A percentile compares a stretch with the other conserved stretches of the same genome.
Evolutionary conservation across 2,797 vertebrate species (phyloP).

Genomic region (Gouania willdenowi): DNA sequence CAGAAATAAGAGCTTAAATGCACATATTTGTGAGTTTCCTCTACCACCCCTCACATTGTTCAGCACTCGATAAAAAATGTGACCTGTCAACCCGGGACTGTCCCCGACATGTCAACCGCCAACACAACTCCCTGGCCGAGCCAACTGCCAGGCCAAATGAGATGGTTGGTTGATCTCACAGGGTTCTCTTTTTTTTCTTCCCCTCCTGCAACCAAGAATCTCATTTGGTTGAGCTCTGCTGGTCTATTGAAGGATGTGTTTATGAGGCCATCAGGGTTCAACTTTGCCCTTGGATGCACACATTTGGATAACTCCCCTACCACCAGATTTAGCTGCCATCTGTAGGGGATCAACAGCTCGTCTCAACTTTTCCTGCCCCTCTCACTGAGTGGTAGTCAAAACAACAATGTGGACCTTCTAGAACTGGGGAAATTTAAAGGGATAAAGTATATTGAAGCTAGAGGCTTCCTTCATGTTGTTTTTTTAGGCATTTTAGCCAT

Average conservation of each 20-base stretch:
- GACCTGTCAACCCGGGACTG: constrained; percentile 41
- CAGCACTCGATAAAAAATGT: constrained; percentile 33
- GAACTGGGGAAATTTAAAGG: too few relatives aligned
- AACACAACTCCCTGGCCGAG: constrained; percentile 37
- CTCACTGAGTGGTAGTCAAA: constrained; percentile 12
- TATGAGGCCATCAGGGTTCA: constrained; percentile 41
- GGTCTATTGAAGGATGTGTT: constrained; percentile 60
- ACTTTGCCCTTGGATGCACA: constrained; percentile 15
- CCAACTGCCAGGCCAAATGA: constrained; percentile 58
- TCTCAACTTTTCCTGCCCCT: constrained; percentile 1
- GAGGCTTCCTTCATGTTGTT: too few relatives aligned
- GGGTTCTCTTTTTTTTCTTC: neutral
- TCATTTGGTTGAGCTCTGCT: constrained; percentile 35
- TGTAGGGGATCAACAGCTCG: constrained; percentile 16
- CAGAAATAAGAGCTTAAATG: neutral
- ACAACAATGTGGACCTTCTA: too few relatives aligned
- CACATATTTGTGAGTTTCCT: constrained; percentile 10
- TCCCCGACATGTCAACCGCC: constrained; percentile 37
- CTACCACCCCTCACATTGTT: constrained; percentile 37
- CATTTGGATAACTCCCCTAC: constrained; percentile 20
- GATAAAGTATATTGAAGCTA: too few relatives aligned
- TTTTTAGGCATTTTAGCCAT: too few relatives aligned
- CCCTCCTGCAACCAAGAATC: too few relatives aligned
- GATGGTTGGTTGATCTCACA: constrained; percentile 46
- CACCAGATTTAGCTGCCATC: constrained; percentile 19